phyloP scores from a whole-genome alignment of 37 sponge, comb jelly and placozoan species.

The Oopsacas minuta region DNA sequence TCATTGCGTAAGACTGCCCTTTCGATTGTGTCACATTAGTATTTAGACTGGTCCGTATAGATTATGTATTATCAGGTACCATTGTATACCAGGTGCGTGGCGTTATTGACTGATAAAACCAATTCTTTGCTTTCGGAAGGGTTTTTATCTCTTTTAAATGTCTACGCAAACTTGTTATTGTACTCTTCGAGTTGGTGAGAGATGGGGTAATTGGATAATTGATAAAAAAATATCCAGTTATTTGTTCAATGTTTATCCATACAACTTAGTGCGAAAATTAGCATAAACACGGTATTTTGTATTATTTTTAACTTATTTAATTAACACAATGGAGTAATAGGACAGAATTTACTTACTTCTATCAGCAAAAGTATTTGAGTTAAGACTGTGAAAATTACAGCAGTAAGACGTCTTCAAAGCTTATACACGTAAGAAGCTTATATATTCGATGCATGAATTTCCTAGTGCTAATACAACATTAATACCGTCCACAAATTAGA shows the following conservation, averaged over 20 bases:
- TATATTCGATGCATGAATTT: too few species aligned
- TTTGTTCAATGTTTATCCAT: background rate
- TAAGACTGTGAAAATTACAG: too few species aligned
- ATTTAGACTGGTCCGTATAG: background rate
- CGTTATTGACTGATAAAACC: too few species aligned
- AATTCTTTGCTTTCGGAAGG: too few species aligned
- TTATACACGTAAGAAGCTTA: too few species aligned
- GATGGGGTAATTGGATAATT: background rate
- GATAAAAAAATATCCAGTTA: background rate
- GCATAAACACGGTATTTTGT: background rate
- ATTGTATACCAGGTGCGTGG: background rate
- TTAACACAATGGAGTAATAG: too few species aligned
- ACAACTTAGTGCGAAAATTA: conserved; percentile 5
- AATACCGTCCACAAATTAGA: too few species aligned
- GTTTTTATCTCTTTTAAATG: background rate
- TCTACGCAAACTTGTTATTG: background rate
- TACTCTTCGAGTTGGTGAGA: background rate
- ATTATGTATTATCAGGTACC: background rate
- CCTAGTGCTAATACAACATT: too few species aligned
- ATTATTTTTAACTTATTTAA: too few species aligned
- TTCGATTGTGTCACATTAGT: background rate
- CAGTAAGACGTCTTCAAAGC: too few species aligned
- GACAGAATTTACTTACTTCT: too few species aligned
- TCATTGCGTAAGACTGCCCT: background rate
- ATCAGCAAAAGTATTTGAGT: too few species aligned